A percentile compares a stretch with the other conserved stretches of the same genome.
Evolutionary conservation across 2,888 invertebrate species (phyloP).

Genomic region (Trachelus stipa): DNA sequence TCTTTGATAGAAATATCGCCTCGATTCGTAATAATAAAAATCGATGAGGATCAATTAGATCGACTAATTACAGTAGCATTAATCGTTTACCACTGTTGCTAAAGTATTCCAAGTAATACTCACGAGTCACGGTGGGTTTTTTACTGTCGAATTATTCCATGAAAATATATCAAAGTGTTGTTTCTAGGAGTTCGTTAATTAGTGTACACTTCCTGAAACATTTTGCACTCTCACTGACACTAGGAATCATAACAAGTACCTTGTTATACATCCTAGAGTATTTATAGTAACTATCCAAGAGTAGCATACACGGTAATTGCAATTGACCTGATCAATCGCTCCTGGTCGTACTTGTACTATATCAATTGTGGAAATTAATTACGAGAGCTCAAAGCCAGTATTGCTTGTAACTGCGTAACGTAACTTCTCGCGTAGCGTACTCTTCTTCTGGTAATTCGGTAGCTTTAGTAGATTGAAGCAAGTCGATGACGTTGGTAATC

Average conservation of each 20-base stretch:
- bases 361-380: conserved; percentile 56
- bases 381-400: conserved; percentile 99
- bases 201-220: not conserved
- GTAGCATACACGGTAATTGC: not conserved
- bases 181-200: not conserved
- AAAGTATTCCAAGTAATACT: not conserved
- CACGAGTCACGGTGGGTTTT: not conserved
- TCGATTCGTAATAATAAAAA: not conserved
- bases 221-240: not conserved
- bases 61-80: not conserved
- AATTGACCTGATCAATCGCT: not conserved
- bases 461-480: conserved; percentile 98
- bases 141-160: not conserved
- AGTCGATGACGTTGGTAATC: conserved; percentile 98
- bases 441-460: conserved; percentile 98
- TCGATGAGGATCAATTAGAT: not conserved
- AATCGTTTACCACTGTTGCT: not conserved
- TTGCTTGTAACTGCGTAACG: conserved; percentile 97
- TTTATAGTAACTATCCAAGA: not conserved
- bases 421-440: conserved; percentile 93
- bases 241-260: not conserved
- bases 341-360: not conserved
- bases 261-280: not conserved
- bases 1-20: not conserved
- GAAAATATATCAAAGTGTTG: not conserved